Conservation (phyloP, 2,113 vertebrate species). For the Thryonomys swinderianus region DNA sequence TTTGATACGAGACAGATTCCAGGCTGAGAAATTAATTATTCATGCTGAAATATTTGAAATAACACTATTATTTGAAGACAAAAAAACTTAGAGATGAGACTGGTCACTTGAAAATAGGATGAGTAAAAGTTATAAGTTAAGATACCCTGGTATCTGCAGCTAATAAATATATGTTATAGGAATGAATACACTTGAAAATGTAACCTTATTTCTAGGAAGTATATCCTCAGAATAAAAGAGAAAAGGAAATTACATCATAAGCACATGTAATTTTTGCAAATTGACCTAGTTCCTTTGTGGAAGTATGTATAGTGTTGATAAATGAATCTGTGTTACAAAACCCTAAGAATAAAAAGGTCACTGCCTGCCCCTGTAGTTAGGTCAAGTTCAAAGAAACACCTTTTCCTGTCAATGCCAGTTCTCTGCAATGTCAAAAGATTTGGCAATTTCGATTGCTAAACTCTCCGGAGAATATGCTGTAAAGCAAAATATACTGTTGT, state of each 20-base stretch:
- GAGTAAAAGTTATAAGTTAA: conserved; percentile 31
- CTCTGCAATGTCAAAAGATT: not conserved
- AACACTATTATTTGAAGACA: conserved; percentile 66
- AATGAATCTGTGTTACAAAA: conserved; percentile 41
- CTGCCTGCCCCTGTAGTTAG: not conserved
- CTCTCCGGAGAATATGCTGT: not conserved
- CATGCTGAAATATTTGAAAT: conserved; percentile 74
- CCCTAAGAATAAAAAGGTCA: not conserved
- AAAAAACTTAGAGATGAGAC: conserved; percentile 40
- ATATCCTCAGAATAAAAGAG: not conserved
- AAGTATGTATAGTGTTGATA: conserved; percentile 2
- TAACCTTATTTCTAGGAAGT: conserved; percentile 37
- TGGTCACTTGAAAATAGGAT: conserved; percentile 45
- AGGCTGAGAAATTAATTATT: conserved; percentile 77
- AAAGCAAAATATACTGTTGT: conserved; percentile 52
- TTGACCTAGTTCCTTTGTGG: conserved; percentile 18
- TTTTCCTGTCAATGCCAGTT: not conserved
- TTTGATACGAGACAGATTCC: conserved; percentile 74
- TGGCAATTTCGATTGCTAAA: not conserved
- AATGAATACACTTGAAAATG: conserved; percentile 35
- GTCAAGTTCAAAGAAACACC: conserved; percentile 15
- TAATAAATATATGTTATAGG: conserved; percentile 1
- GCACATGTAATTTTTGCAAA: conserved; percentile 31
- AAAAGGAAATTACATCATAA: conserved; percentile 24
- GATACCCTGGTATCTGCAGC: not conserved